These are phyloP conservation scores for Theretra japonica DNA, from an alignment of 2,888 invertebrate genomes.

Conservation along the genomic window DNA sequence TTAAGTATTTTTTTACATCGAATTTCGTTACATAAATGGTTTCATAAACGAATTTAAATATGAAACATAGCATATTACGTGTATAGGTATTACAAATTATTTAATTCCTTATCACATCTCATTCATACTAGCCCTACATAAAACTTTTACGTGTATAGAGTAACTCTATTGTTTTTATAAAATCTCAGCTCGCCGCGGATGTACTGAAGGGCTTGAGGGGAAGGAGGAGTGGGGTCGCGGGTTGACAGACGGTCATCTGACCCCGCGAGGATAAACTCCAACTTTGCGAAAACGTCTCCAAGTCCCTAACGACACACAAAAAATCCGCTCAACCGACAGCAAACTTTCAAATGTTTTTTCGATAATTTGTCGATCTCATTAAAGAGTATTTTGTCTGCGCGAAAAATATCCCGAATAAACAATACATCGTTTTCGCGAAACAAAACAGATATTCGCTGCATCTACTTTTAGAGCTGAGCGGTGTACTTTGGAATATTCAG, in stretches of 20 bases:
- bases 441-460: slow-evolving; percentile 2
- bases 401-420: background rate
- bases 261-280: slow-evolving; percentile 37
- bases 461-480: background rate
- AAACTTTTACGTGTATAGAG: slow-evolving; percentile 28
- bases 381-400: slow-evolving; percentile 16
- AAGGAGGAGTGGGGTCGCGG: slow-evolving; percentile 39
- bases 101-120: too few species aligned
- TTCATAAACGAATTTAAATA: too few species aligned
- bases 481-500: background rate
- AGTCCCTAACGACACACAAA: slow-evolving; percentile 33
- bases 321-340: slow-evolving; percentile 23
- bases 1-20: too few species aligned
- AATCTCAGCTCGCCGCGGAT: slow-evolving; percentile 36
- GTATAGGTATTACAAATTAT: too few species aligned
- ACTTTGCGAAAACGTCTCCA: slow-evolving; percentile 43
- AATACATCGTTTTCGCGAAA: background rate
- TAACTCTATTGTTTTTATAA: slow-evolving; percentile 32
- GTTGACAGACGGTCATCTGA: slow-evolving; percentile 51
- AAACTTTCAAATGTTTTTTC: slow-evolving; percentile 31
- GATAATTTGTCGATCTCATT: slow-evolving; percentile 28
- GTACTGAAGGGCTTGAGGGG: background rate
- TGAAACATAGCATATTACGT: too few species aligned
- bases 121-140: slow-evolving; percentile 22
- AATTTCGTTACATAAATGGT: too few species aligned